Evolutionary conservation across 2,113 vertebrate species (phyloP).

Genomic region (Ondatra zibethicus): DNA sequence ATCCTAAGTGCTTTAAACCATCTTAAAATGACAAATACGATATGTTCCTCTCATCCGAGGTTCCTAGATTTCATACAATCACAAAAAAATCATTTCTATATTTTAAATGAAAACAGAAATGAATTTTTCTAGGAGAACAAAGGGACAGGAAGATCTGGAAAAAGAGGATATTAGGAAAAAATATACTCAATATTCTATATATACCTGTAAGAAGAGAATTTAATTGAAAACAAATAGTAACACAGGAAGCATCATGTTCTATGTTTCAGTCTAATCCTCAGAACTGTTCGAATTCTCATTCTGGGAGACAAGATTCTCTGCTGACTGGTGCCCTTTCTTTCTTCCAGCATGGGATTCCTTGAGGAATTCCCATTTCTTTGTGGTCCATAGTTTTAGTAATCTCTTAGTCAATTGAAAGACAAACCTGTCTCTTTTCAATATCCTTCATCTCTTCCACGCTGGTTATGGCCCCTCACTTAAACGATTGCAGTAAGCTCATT

Average conservation of each 20-base stretch:
- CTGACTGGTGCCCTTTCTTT: background rate
- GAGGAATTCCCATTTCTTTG: background rate
- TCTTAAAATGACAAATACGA: background rate
- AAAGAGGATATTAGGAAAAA: background rate
- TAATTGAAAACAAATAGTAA: background rate
- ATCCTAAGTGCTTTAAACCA: background rate
- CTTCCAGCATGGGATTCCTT: background rate
- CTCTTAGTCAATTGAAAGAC: background rate
- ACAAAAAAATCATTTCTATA: background rate
- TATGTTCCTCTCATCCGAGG: background rate
- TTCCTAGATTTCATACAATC: background rate
- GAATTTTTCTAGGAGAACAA: background rate
- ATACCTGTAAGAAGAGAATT: background rate
- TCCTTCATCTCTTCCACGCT: background rate
- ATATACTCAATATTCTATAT: background rate
- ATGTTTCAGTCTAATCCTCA: background rate
- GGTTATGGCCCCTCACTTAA: background rate
- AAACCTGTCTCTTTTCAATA: background rate
- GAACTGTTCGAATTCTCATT: slow-evolving; percentile 25
- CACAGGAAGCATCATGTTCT: background rate
- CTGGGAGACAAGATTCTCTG: background rate
- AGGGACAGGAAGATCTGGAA: background rate
- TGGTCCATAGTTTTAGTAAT: background rate
- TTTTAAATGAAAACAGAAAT: background rate
- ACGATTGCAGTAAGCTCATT: background rate